Percentiles rank a stretch among this genome's conserved stretches.
These are phyloP conservation scores for Sebastes baramenuke DNA, from an alignment of 2,797 vertebrate species.

Conservation along the genomic window DNA sequence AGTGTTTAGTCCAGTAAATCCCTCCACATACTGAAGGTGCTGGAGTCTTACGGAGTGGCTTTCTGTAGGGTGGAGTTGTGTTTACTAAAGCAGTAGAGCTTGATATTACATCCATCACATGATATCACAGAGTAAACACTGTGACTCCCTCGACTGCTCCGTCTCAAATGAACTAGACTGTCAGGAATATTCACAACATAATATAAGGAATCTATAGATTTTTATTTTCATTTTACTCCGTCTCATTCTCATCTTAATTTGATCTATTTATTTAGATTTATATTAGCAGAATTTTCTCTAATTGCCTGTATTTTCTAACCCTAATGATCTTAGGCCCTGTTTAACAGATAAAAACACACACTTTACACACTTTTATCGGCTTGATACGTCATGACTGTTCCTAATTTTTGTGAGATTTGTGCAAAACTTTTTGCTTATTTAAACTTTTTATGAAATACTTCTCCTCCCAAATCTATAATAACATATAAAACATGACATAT, in stretches of 20 bases:
- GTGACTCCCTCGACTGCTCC: neutral
- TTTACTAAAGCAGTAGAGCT: conserved; percentile 43
- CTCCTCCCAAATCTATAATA: neutral
- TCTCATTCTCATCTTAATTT: neutral
- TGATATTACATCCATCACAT: conserved; percentile 30
- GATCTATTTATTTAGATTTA: neutral
- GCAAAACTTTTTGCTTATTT: neutral
- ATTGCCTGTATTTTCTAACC: neutral
- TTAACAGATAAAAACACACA: neutral
- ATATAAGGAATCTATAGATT: too few relatives aligned
- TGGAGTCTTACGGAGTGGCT: neutral
- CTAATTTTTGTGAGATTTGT: neutral
- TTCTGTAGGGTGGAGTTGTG: conserved; percentile 61
- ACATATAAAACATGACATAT: neutral
- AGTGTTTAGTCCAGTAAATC: neutral
- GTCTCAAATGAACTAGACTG: neutral
- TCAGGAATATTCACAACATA: neutral
- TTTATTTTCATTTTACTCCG: too few relatives aligned
- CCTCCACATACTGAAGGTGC: neutral
- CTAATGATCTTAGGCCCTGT: neutral
- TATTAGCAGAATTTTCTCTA: neutral
- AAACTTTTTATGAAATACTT: neutral
- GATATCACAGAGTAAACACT: conserved; percentile 58
- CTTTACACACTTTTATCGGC: neutral
- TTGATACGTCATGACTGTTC: neutral